Evolutionary conservation across 2,113 vertebrate species (phyloP).

Genomic region (Mormyrus iriodes): DNA sequence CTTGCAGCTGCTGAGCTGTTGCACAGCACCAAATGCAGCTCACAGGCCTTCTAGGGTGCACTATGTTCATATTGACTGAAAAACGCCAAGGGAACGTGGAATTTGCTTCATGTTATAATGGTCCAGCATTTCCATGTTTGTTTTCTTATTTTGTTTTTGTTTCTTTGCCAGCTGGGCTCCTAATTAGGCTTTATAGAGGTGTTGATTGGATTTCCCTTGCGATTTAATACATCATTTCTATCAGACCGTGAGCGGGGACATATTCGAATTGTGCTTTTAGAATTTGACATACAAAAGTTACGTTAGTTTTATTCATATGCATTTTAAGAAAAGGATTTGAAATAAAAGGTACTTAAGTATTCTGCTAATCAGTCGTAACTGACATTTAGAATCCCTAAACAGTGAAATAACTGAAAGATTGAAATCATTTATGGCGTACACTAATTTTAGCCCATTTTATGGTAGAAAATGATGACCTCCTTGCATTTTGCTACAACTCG

Average conservation of each 20-base stretch:
- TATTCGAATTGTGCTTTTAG: not conserved
- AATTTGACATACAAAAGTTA: not conserved
- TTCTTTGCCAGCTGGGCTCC: not conserved
- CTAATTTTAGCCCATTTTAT: not conserved
- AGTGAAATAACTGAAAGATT: not conserved
- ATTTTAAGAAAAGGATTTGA: not conserved
- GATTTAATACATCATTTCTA: not conserved
- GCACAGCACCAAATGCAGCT: not conserved
- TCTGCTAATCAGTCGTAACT: not conserved
- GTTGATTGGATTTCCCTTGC: not conserved
- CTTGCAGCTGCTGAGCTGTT: not conserved
- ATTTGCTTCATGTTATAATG: not conserved
- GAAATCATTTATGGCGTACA: not conserved
- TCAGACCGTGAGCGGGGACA: not conserved
- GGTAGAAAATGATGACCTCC: not conserved
- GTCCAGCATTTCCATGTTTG: not conserved
- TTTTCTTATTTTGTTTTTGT: not conserved
- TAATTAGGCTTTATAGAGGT: not conserved
- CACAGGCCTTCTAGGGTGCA: not conserved
- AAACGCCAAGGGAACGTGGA: not conserved
- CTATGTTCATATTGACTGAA: not conserved
- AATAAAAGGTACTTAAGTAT: not conserved
- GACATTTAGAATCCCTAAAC: not conserved
- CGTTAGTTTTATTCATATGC: not conserved
- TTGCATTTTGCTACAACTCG: not conserved